A percentile compares a stretch with the other conserved stretches of the same genome.
phyloP scores from a whole-genome alignment of 2,113 vertebrate genomes.

The Nestor notabilis region DNA sequence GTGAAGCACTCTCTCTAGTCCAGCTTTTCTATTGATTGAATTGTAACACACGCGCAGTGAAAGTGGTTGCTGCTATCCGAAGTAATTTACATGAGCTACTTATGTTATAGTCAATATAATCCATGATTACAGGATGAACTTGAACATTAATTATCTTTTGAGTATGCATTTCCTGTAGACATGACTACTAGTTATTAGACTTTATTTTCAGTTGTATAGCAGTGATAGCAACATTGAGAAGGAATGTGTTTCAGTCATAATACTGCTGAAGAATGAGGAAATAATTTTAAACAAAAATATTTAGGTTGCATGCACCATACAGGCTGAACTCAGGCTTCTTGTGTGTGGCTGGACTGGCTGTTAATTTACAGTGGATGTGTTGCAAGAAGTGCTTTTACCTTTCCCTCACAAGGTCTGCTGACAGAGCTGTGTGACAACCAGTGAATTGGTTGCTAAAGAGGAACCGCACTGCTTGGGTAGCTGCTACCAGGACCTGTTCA shows the following conservation, averaged over 20 bases:
- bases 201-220: slow-evolving; percentile 78
- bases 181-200: slow-evolving; percentile 85
- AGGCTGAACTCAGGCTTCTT: neutral
- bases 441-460: neutral
- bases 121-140: slow-evolving; percentile 79
- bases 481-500: neutral
- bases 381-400: neutral
- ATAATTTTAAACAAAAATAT: slow-evolving; percentile 74
- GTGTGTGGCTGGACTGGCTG: neutral
- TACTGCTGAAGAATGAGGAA: slow-evolving; percentile 78
- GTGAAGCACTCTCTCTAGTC: neutral
- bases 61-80: slow-evolving; percentile 44
- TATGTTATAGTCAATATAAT: slow-evolving; percentile 36
- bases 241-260: slow-evolving; percentile 81
- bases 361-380: neutral
- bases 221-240: slow-evolving; percentile 64
- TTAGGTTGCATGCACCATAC: neutral
- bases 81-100: slow-evolving; percentile 78
- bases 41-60: neutral
- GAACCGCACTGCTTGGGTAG: fast-evolving
- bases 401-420: neutral
- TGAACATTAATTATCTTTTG: slow-evolving; percentile 82
- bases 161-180: slow-evolving; percentile 81
- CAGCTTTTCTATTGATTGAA: neutral
- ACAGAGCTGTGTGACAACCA: neutral